Evolutionary conservation across 2,888 invertebrate species (phyloP), one percentile per base, ranked within the genome.

Genomic region (Oligia latruncula): DNA sequence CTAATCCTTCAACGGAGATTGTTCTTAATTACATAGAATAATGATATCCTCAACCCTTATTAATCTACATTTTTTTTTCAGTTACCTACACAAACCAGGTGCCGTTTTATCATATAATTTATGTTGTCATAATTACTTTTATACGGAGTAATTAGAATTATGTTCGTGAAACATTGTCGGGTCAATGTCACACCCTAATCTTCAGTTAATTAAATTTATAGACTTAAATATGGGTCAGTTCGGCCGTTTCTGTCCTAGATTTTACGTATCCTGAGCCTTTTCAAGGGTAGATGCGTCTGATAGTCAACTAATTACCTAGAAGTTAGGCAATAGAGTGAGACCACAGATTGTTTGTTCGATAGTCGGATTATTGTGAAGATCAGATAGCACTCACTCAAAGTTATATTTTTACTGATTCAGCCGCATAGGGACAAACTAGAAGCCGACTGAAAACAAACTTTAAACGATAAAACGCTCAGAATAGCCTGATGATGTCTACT

Each of bases 101-200:
- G 40, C 52, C 13, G 13, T 68, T 73, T 62, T 46, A 73, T 11
- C 8, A 58, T 20, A 55, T 60, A 62, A 86, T 77, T 67, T 74
- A 86, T 75, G 73, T 67, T 55, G 1, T 55, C 29, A 62, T 83
- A 73, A 83, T 75, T 74, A 68, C 74, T 76, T 79, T 79, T 62
- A 35, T 68, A 68, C 40, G 58, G 46, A 60, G 29, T 84, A 83
- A 83, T 80, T 71, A 82, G 46, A 67, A 77, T 86, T 52, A 76
- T 58, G 75, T 77, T 77, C 70, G 77, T 85, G 52, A 81, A 81
- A 84, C 67, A 84, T 80, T 58, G 40, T 70, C 43, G 55, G 85
- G 87, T 85, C 85, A 85, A 86, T 81, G 87, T 71, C 81, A 81
- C 49, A 62, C 71, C 40, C 49, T 81, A 87, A 85, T 77, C 72